A percentile compares a stretch with the other conserved stretches of the same genome.
These are phyloP conservation scores for Saturnia pavonia DNA, from an alignment of 2,888 invertebrate species.

Conservation along the genomic window DNA sequence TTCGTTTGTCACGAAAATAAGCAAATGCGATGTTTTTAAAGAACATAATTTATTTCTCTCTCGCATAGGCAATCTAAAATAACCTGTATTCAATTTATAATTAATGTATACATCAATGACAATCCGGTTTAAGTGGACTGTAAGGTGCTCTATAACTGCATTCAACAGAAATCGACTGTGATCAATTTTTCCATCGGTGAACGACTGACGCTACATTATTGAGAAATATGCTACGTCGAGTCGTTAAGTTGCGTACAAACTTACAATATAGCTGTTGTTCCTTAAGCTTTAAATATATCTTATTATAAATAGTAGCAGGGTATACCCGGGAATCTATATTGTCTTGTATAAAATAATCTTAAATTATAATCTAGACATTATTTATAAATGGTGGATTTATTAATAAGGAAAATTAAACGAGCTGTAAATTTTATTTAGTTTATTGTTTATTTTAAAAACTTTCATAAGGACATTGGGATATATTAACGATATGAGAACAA, in stretches of 20 bases:
- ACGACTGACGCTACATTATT: conserved; percentile 32
- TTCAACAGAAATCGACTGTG: conserved; percentile 42
- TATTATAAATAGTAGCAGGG: background rate
- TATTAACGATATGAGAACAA: too few relatives aligned
- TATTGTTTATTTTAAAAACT: too few relatives aligned
- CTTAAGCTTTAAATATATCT: background rate
- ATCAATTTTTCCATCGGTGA: conserved; percentile 50
- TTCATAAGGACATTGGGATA: too few relatives aligned
- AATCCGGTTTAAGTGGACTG: background rate
- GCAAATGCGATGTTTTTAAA: too few relatives aligned
- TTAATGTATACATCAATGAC: background rate
- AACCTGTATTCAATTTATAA: background rate
- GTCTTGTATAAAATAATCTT: background rate
- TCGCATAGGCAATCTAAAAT: background rate
- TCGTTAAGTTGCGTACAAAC: conserved; percentile 29
- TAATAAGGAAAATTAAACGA: too few relatives aligned
- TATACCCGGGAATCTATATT: background rate
- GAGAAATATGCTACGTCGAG: conserved; percentile 36
- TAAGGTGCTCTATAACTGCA: conserved; percentile 28
- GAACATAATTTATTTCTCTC: too few relatives aligned
- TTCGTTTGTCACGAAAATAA: too few relatives aligned
- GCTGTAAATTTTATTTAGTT: too few relatives aligned
- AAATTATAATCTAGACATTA: background rate
- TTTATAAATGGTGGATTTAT: background rate
- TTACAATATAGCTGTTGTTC: background rate